Percentiles rank a stretch among this genome's conserved stretches.
Conservation (phyloP, 2,797 vertebrate genomes). For the Dromococcyx pavoninus region DNA sequence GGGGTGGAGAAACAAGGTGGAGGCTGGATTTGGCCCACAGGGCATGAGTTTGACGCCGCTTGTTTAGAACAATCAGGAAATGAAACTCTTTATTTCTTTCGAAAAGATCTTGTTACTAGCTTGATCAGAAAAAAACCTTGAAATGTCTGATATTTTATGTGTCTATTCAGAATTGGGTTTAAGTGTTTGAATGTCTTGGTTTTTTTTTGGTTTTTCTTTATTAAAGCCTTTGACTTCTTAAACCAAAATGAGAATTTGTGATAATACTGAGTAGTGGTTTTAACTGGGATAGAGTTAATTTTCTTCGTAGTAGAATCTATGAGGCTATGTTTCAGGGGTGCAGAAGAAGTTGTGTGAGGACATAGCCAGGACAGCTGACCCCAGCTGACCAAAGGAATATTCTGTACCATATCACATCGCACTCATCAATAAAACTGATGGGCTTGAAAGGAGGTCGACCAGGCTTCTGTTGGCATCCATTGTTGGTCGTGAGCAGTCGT, state of each 20-base stretch:
- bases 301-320: background rate
- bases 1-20: too few relatives aligned
- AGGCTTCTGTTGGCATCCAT: background rate
- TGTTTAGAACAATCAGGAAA: background rate
- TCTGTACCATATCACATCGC: rapidly evolving
- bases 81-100: background rate
- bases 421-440: background rate
- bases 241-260: background rate
- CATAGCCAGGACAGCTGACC: background rate
- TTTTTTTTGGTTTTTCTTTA: background rate
- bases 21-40: too few relatives aligned
- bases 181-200: background rate
- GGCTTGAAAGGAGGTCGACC: background rate
- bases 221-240: background rate
- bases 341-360: rapidly evolving
- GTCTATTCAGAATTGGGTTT: background rate
- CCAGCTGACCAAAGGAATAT: background rate
- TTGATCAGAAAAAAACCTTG: background rate
- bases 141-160: background rate
- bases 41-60: too few relatives aligned
- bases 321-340: background rate
- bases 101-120: background rate
- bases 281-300: background rate
- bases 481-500: rapidly evolving
- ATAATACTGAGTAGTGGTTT: background rate